phyloP scores from a whole-genome alignment of 1,140 invertebrate genomes.

The Halesus radiatus region DNA sequence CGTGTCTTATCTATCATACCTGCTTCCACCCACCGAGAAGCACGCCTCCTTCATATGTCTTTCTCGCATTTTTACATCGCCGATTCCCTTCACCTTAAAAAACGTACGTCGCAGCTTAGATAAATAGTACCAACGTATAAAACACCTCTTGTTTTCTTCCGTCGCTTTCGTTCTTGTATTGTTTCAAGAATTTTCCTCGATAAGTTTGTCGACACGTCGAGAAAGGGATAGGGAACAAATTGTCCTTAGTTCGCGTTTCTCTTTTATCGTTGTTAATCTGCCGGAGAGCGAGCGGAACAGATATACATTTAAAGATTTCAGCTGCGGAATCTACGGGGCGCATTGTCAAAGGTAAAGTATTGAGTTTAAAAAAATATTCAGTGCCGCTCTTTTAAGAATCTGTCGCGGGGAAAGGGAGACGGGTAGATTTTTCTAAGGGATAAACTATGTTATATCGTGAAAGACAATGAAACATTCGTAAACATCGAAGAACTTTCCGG shows the following conservation, averaged over 20 bases:
- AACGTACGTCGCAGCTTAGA: conserved; percentile 41
- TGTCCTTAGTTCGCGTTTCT: conserved; percentile 35
- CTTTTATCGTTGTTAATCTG: conserved; percentile 33
- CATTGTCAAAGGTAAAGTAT: conserved; percentile 40
- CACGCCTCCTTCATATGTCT: conserved; percentile 33
- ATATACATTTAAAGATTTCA: conserved; percentile 45
- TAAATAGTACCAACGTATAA: conserved; percentile 14
- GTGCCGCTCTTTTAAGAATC: conserved; percentile 39
- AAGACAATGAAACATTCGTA: not conserved
- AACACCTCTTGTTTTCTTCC: conserved; percentile 10
- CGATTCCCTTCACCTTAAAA: not conserved
- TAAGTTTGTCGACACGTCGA: conserved; percentile 30
- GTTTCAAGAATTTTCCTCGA: conserved; percentile 33
- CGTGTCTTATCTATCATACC: conserved; percentile 42
- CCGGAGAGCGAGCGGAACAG: conserved; percentile 32
- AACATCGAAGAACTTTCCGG: not conserved
- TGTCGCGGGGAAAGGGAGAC: conserved; percentile 20
- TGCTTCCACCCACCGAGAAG: conserved; percentile 34
- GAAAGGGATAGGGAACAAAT: conserved; percentile 45
- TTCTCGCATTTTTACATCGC: conserved; percentile 29
- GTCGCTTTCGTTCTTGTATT: conserved; percentile 38
- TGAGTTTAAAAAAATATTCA: conserved; percentile 47
- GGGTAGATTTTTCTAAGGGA: not conserved
- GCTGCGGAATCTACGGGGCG: conserved; percentile 39
- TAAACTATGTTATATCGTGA: not conserved